Evolutionary conservation across 2,888 invertebrate genomes (phyloP).

Genomic region (Sisyra nigra): DNA sequence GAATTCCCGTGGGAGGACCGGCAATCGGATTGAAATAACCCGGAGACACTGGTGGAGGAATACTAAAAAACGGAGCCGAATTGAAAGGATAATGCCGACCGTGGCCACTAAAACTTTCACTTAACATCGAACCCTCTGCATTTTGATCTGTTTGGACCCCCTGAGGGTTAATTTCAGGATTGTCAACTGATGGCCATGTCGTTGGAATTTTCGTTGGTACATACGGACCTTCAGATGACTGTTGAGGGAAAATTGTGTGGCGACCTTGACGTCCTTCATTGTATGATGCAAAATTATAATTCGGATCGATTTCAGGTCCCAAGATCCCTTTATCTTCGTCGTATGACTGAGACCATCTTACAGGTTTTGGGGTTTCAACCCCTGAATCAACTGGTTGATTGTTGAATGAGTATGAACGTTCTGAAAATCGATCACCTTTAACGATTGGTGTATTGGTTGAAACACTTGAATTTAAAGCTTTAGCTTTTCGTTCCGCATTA

Average conservation of each 20-base stretch:
- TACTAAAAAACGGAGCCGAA: conserved; percentile 1
- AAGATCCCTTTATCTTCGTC: background rate
- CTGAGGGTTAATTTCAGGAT: too few relatives aligned
- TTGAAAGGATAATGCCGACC: too few relatives aligned
- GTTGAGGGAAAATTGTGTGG: background rate
- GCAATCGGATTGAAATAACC: background rate
- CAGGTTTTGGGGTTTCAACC: background rate
- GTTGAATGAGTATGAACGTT: too few relatives aligned
- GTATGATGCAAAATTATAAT: background rate
- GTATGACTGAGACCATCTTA: conserved; percentile 2
- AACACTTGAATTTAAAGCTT: background rate
- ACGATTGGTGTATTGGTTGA: too few relatives aligned
- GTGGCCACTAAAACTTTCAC: too few relatives aligned
- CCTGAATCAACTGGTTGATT: background rate
- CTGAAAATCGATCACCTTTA: too few relatives aligned
- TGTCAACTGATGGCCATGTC: too few relatives aligned
- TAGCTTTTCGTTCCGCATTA: background rate
- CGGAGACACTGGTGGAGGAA: conserved; percentile 3
- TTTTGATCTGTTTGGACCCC: too few relatives aligned
- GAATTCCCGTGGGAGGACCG: background rate
- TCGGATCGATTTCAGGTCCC: background rate
- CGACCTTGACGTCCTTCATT: background rate
- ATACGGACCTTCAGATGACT: background rate
- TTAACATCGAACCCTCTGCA: too few relatives aligned
- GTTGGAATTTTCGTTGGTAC: background rate